These are phyloP conservation scores for Pseudococcus longispinus DNA, from an alignment of 2,888 invertebrate species.

Conservation along the genomic window DNA sequence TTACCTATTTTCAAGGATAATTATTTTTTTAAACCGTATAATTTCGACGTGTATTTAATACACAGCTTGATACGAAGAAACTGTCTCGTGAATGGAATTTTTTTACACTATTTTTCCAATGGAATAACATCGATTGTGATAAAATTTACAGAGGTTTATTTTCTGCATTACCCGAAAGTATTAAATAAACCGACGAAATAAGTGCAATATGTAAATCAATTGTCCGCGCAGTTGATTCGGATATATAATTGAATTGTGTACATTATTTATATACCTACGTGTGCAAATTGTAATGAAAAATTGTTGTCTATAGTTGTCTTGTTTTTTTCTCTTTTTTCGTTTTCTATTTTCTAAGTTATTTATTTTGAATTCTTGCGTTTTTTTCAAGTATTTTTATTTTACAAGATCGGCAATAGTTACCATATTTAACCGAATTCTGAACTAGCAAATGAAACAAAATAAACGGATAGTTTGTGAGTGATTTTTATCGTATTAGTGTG, in stretches of 20 bases:
- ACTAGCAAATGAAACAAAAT: slow-evolving; percentile 7
- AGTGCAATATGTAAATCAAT: neutral
- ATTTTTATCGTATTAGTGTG: neutral
- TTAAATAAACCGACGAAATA: neutral
- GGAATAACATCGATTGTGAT: neutral
- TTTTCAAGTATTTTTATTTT: neutral
- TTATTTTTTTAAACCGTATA: neutral
- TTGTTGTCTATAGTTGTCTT: neutral
- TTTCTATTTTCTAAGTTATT: neutral
- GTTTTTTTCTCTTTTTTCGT: neutral
- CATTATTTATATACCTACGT: neutral
- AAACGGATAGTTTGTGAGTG: neutral
- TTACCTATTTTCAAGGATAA: neutral
- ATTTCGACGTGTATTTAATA: no score
- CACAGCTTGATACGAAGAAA: no score
- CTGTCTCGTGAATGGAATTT: neutral
- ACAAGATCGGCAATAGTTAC: slow-evolving; percentile 32
- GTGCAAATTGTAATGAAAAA: neutral
- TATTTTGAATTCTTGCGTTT: slow-evolving; percentile 25
- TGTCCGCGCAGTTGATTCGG: neutral
- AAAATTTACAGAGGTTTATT: neutral
- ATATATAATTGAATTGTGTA: neutral
- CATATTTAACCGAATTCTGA: slow-evolving; percentile 9
- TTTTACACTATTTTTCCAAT: neutral
- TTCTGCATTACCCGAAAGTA: neutral